phyloP scores from a whole-genome alignment of 2,888 invertebrate species.

The Chymomyza amoena region DNA sequence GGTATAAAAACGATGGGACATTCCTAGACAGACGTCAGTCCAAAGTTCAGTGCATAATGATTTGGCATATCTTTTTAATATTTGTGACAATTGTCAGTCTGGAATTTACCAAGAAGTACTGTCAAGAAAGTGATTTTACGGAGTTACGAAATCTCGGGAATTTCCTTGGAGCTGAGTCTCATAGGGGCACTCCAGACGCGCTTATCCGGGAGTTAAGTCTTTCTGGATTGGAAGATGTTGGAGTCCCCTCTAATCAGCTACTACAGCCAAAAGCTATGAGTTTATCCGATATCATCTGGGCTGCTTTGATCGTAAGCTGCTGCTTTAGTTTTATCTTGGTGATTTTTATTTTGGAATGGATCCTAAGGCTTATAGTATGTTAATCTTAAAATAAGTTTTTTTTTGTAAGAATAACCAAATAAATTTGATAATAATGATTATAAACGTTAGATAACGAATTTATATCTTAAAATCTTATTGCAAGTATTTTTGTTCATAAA shows the following conservation, averaged over 20 bases:
- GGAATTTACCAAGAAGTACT: neutral
- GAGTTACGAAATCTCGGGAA: neutral
- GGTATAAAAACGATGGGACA: constrained; percentile 30
- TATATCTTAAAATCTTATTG: too few relatives aligned
- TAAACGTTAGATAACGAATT: too few relatives aligned
- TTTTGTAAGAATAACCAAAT: neutral
- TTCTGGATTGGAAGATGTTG: neutral
- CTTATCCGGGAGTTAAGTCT: too few relatives aligned
- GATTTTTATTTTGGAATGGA: constrained; percentile 19
- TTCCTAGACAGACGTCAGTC: constrained; percentile 16
- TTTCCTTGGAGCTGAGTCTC: neutral
- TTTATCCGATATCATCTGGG: constrained; percentile 36
- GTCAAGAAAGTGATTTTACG: neutral
- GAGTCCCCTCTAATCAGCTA: neutral
- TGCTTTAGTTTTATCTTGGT: constrained; percentile 27
- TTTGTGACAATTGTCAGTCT: neutral
- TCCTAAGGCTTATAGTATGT: constrained; percentile 7
- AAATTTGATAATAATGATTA: too few relatives aligned
- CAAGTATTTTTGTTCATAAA: too few relatives aligned
- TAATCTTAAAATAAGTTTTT: neutral
- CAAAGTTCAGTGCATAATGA: constrained; percentile 4
- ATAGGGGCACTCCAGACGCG: neutral
- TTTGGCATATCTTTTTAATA: neutral
- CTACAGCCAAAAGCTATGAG: constrained; percentile 25
- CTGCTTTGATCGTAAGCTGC: constrained; percentile 26